A percentile compares a stretch with the other conserved stretches of the same genome.
phyloP scores from a whole-genome alignment of 2,797 vertebrate genomes.

The Chelon labrosus region DNA sequence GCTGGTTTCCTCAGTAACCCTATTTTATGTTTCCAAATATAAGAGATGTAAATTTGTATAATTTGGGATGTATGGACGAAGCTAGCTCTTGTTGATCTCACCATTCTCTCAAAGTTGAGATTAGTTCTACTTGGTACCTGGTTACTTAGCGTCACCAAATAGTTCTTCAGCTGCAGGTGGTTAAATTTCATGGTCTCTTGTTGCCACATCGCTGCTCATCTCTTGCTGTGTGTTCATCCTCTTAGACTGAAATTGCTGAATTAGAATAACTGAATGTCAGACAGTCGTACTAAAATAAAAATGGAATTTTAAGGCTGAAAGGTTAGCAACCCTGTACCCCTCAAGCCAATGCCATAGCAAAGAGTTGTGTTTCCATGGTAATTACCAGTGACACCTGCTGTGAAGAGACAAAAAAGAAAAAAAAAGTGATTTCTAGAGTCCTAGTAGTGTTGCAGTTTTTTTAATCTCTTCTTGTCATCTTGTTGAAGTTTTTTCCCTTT shows the following conservation, averaged over 20 bases:
- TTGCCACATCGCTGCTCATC: too few relatives aligned
- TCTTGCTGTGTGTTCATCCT: too few relatives aligned
- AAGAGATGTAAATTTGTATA: too few relatives aligned
- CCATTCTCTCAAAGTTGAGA: too few relatives aligned
- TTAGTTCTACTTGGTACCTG: too few relatives aligned
- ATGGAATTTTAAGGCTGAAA: background rate
- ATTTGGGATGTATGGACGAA: too few relatives aligned
- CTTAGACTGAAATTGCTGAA: conserved; percentile 1
- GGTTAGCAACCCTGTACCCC: background rate
- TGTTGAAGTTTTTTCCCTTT: background rate
- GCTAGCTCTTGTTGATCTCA: too few relatives aligned
- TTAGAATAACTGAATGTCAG: background rate
- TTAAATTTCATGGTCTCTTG: too few relatives aligned
- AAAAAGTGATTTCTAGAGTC: background rate
- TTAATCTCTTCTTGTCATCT: background rate
- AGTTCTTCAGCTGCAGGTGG: too few relatives aligned
- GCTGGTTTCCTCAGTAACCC: too few relatives aligned
- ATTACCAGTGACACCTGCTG: background rate
- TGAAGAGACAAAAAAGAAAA: background rate
- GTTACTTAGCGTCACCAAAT: too few relatives aligned
- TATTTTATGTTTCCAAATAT: too few relatives aligned
- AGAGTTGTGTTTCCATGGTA: background rate
- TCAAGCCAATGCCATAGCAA: background rate
- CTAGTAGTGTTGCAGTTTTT: background rate
- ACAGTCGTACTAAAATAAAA: conserved; percentile 6